A percentile compares a stretch with the other conserved stretches of the same genome.
Conservation (phyloP, 2,113 vertebrate genomes). For the Corythoichthys haematopterus region DNA sequence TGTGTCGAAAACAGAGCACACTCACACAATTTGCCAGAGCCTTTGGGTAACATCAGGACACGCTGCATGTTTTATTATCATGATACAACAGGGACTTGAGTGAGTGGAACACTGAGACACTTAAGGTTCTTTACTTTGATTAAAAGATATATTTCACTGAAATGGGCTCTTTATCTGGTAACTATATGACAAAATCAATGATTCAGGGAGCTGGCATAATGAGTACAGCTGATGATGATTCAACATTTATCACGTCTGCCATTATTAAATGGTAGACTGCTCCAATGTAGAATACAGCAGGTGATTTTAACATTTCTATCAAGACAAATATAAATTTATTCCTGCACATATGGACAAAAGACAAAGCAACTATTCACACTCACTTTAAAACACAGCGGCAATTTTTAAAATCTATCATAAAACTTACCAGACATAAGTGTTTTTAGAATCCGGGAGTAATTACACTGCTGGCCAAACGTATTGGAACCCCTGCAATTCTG, state of each 20-base stretch:
- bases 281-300: no score
- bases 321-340: no score
- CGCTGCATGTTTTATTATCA: slow-evolving; percentile 27
- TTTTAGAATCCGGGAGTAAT: no score
- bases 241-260: background rate
- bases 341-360: no score
- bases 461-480: no score
- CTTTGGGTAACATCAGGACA: slow-evolving; percentile 29
- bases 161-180: slow-evolving; percentile 6
- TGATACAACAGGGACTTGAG: slow-evolving; percentile 21
- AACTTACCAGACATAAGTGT: no score
- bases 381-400: background rate
- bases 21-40: slow-evolving; percentile 20
- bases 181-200: slow-evolving; percentile 2
- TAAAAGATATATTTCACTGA: background rate
- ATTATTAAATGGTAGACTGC: no score
- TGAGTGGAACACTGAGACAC: slow-evolving; percentile 15
- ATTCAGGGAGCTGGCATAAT: background rate
- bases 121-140: background rate
- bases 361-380: no score
- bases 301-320: no score
- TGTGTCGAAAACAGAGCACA: slow-evolving; percentile 30
- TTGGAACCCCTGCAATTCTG: no score
- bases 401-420: background rate
- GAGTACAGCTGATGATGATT: background rate